Evolutionary conservation across 92 coral and sea anemone genomes (phyloP).

Genomic region (Phenganax subtilis): DNA sequence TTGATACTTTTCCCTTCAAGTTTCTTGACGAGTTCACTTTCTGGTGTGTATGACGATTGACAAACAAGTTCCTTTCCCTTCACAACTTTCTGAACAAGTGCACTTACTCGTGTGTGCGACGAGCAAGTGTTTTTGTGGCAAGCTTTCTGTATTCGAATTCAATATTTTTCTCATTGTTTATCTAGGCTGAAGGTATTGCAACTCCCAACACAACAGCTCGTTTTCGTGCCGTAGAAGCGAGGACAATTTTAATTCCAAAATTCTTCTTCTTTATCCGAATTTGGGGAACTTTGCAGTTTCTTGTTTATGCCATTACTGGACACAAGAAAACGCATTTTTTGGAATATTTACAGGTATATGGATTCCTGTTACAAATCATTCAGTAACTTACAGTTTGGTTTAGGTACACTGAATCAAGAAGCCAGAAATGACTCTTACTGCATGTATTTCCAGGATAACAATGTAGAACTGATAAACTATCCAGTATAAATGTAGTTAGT

Average conservation of each 20-base stretch:
- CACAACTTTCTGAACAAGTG: too few relatives aligned
- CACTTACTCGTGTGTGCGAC: too few relatives aligned
- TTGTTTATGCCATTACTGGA: neutral
- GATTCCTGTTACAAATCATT: neutral
- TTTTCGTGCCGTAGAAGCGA: slow-evolving; percentile 23
- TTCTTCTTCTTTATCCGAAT: slow-evolving; percentile 11
- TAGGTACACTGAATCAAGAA: neutral
- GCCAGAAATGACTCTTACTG: too few relatives aligned
- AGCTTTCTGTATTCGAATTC: too few relatives aligned
- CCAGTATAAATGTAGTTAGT: too few relatives aligned
- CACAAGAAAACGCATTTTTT: neutral
- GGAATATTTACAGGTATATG: slow-evolving; percentile 12
- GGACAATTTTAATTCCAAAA: slow-evolving; percentile 10
- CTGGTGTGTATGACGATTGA: too few relatives aligned
- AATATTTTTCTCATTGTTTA: too few relatives aligned
- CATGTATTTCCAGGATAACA: too few relatives aligned
- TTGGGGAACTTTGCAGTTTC: slow-evolving; percentile 29
- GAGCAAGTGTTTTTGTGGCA: too few relatives aligned
- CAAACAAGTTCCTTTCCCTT: too few relatives aligned
- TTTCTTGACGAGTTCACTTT: neutral
- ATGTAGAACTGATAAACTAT: too few relatives aligned
- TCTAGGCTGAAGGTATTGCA: neutral
- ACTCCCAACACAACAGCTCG: slow-evolving; percentile 2
- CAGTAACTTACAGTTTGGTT: neutral
- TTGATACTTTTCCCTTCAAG: neutral